Evolutionary conservation across 2,113 vertebrate species (phyloP), one percentile per base, ranked within the genome.

Genomic region (Morone saxatilis): DNA sequence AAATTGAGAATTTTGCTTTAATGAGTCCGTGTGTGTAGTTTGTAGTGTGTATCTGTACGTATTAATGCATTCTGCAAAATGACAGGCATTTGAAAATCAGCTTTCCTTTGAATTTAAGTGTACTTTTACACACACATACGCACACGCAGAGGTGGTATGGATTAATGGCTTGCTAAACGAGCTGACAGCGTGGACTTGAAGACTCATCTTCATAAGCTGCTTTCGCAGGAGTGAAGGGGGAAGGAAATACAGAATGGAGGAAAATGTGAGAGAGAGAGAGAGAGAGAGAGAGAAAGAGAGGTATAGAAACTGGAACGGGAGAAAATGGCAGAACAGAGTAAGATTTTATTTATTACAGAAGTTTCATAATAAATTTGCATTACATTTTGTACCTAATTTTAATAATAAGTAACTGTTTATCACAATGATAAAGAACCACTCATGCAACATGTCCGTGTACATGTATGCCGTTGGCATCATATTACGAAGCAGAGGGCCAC

Each of bases 151-250:
- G 91, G 90, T 90, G 86, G 78, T 76, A 60, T 86, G 94, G 91
- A 94, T 94, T 91, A 93, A 92, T 86, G 66, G 77, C 63, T 91
- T 69, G 59, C 83, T 89, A 92, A 94, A 93, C 36, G 86, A 83
- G 92, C 91, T 93, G 93, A 94, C 89, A 89, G 90, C 78, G 62
- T 75, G 63, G 83, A 89, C 87, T 88, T 80, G 77, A 83, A 81
- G 73, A 83, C 88, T 76, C n/a, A 75, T 85, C 86, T 89, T 84
- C 66, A 76, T 90, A 93, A 91, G 90, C 87, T 85, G 88, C 91
- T 94, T 91, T 91, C 1, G 50, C 80, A 71, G 54, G 11, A 86
- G 61, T 88, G 77, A 86, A 70, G 74, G 70, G 45, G 79, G 59
- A 53, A 53, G 78, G 74, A 72, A 84, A 83, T 45, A 38, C 14